Evolutionary conservation across 2,888 invertebrate genomes (phyloP).

Genomic region (Synergus itoensis): DNA sequence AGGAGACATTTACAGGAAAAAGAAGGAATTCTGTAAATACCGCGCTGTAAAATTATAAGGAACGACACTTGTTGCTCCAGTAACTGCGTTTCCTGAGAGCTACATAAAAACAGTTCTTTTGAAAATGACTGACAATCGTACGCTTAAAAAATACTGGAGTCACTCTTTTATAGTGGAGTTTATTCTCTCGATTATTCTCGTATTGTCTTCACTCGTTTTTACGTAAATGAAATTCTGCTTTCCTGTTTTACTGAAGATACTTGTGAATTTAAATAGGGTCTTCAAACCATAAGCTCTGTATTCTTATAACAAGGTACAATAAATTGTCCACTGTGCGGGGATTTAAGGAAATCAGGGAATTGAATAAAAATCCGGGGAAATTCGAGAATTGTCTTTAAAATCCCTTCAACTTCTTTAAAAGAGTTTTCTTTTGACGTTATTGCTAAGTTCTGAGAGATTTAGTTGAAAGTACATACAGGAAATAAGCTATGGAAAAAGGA

Average conservation of each 20-base stretch:
- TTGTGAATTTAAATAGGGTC: no score
- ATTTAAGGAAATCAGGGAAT: no score
- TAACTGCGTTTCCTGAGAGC: conserved; percentile 38
- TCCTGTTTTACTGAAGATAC: neutral
- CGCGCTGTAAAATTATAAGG: conserved; percentile 26
- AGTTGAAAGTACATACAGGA: neutral
- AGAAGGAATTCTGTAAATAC: conserved; percentile 35
- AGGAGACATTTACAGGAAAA: conserved; percentile 38
- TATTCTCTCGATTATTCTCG: neutral
- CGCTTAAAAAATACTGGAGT: conserved; percentile 17
- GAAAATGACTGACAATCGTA: conserved; percentile 26
- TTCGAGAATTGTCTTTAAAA: no score
- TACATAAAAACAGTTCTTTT: conserved; percentile 39
- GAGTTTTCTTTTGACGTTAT: no score
- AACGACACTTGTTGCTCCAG: conserved; percentile 42
- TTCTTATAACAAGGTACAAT: no score
- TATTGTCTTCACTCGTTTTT: neutral
- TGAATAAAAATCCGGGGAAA: no score
- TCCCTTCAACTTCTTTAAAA: no score
- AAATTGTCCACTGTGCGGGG: no score
- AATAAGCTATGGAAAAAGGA: neutral
- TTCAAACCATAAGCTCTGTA: no score
- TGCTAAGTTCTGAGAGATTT: neutral
- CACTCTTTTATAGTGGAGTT: neutral
- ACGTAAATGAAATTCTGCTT: conserved; percentile 1